Conservation (phyloP, 2,888 invertebrate genomes). For the Polyommatus icarus region DNA sequence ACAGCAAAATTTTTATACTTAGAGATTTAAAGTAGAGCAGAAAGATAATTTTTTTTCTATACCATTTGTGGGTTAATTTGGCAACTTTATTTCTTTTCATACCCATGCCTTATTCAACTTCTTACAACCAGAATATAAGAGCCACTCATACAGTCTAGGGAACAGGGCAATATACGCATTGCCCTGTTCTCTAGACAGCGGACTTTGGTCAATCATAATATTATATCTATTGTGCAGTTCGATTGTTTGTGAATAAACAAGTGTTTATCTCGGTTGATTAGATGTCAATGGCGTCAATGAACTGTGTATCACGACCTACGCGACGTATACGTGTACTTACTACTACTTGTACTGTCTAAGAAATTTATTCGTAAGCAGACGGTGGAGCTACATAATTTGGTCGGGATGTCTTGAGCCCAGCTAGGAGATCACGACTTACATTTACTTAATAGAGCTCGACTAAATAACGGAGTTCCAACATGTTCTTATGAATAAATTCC, state of each 20-base stretch:
- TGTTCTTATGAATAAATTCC: not conserved
- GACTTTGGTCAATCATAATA: conserved; percentile 8
- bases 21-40: too few species aligned
- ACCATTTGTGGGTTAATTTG: too few species aligned
- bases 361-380: not conserved
- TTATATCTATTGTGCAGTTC: not conserved
- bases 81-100: too few species aligned
- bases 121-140: not conserved
- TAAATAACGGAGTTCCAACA: not conserved
- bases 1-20: too few species aligned
- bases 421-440: not conserved
- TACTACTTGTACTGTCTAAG: not conserved
- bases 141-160: not conserved
- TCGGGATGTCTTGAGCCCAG: not conserved
- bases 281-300: conserved; percentile 20
- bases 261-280: conserved; percentile 12
- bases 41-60: too few species aligned
- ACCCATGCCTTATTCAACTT: too few species aligned
- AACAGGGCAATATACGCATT: not conserved
- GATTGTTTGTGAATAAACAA: conserved; percentile 23
- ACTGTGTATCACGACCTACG: conserved; percentile 23
- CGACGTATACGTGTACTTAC: not conserved
- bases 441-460: not conserved
- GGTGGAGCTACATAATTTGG: not conserved
- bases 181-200: not conserved